A percentile compares a stretch with the other conserved stretches of the same genome.
These are phyloP conservation scores for Lepisosteus oculatus DNA, from an alignment of 2,113 vertebrate genomes.

Conservation along the genomic window DNA sequence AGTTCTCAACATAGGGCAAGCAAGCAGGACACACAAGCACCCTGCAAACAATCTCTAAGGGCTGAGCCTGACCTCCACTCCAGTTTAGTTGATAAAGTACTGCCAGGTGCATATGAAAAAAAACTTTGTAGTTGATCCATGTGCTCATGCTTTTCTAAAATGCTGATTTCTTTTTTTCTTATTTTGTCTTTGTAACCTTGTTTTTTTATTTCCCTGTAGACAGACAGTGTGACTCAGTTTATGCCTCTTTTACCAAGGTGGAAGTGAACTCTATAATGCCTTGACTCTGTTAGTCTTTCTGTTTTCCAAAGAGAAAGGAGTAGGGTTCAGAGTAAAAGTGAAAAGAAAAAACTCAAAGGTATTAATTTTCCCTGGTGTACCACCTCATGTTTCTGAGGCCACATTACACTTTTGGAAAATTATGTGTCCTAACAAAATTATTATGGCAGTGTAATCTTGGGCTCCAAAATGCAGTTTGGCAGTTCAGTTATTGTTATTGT, in stretches of 20 bases:
- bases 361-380: background rate
- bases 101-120: slow-evolving; percentile 15
- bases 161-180: slow-evolving; percentile 16
- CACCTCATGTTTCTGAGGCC: background rate
- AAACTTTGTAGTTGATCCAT: slow-evolving; percentile 17
- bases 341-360: too few relatives aligned
- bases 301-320: background rate
- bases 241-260: background rate
- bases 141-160: slow-evolving; percentile 23
- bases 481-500: slow-evolving; percentile 9
- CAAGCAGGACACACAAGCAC: too few relatives aligned
- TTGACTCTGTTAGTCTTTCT: background rate
- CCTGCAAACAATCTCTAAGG: too few relatives aligned
- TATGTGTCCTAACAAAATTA: background rate
- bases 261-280: background rate
- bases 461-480: background rate
- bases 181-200: slow-evolving; percentile 21
- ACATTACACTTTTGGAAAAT: too few relatives aligned
- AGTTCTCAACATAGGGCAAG: too few relatives aligned
- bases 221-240: background rate
- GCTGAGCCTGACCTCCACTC: too few relatives aligned
- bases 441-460: background rate
- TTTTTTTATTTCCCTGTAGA: slow-evolving; percentile 16
- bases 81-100: slow-evolving; percentile 9
- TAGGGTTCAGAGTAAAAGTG: background rate